phyloP scores from a whole-genome alignment of 1,140 invertebrate species.

The Bilobella aurantiaca region DNA sequence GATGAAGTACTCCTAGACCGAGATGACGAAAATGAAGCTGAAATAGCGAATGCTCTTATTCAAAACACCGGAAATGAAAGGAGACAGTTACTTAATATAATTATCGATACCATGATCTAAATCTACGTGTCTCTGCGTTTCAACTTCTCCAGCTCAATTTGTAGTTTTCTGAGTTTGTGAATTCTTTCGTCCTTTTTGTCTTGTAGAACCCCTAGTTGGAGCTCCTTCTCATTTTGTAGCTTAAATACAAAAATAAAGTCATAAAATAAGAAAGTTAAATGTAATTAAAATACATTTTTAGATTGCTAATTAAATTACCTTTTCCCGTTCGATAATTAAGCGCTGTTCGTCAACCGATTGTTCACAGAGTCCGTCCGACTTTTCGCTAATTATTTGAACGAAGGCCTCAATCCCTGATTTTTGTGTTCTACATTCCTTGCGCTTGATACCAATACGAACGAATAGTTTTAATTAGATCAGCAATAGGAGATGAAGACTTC shows the following conservation, averaged over 20 bases:
- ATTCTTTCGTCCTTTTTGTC: background rate
- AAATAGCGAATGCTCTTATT: background rate
- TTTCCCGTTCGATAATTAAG: background rate
- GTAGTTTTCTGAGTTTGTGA: background rate
- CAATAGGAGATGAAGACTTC: too few species aligned
- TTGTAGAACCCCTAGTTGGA: background rate
- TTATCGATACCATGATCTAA: background rate
- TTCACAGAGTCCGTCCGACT: background rate
- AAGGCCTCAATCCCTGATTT: background rate
- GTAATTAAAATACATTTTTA: background rate
- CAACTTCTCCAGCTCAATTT: background rate
- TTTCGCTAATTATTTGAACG: background rate
- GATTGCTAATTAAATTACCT: background rate
- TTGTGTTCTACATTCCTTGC: background rate
- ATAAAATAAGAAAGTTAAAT: background rate
- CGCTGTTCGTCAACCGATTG: background rate
- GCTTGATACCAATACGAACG: background rate
- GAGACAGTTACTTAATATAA: background rate
- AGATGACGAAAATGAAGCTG: slow-evolving; percentile 10
- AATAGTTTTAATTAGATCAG: background rate
- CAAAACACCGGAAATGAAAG: background rate
- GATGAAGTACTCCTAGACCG: background rate
- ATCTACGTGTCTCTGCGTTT: background rate
- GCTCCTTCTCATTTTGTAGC: background rate
- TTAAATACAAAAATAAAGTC: background rate